Conservation (phyloP, 2,113 vertebrate genomes). For the Brachypodius melanocephalos region DNA sequence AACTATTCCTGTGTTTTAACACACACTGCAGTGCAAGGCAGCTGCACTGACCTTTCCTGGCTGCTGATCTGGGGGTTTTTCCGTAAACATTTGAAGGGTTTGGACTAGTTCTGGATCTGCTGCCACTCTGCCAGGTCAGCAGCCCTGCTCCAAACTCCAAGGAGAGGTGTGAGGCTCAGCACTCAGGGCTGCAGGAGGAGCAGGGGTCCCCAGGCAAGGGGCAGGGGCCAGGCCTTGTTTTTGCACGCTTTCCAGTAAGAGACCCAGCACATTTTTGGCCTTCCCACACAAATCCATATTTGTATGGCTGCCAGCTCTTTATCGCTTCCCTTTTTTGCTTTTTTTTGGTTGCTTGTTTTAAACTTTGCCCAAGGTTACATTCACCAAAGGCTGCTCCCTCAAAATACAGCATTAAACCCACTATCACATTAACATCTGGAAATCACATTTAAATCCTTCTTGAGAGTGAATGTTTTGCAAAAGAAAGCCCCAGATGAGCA, state of each 20-base stretch:
- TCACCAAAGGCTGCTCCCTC: not conserved
- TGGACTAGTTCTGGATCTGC: not conserved
- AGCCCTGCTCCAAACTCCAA: not conserved
- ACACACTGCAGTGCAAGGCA: rapidly evolving
- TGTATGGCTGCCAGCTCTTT: not conserved
- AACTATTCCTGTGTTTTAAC: not conserved
- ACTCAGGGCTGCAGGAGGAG: not conserved
- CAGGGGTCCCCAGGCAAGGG: not conserved
- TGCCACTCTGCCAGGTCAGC: not conserved
- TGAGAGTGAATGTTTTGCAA: not conserved
- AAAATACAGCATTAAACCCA: not conserved
- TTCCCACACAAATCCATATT: constrained; percentile 5
- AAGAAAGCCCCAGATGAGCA: not conserved
- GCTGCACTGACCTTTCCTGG: not conserved
- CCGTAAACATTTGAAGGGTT: rapidly evolving
- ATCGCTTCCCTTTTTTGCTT: not conserved
- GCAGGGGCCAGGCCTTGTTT: not conserved
- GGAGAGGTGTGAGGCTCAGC: not conserved
- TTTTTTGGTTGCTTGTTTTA: not conserved
- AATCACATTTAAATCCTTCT: not conserved
- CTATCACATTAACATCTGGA: not conserved
- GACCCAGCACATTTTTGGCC: not conserved
- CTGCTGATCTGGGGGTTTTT: not conserved
- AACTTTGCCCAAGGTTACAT: not conserved
- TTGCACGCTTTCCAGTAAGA: rapidly evolving